phyloP scores from a whole-genome alignment of 2,888 invertebrate genomes.

The Matsumyia berberina region DNA sequence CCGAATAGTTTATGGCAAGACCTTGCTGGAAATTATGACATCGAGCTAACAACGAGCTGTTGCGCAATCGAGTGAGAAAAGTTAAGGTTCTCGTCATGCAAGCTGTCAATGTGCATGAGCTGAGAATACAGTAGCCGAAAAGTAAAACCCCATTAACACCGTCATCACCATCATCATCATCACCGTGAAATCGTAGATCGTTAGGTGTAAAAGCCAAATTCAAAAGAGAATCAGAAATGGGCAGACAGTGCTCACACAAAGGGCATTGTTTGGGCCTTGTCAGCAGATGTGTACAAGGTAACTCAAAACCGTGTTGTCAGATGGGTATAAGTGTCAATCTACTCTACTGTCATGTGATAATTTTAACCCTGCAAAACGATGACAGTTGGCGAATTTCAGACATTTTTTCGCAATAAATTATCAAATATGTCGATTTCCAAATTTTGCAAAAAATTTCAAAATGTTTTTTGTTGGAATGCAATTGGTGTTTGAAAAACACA shows the following conservation, averaged over 20 bases:
- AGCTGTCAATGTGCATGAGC: not conserved
- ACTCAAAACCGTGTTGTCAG: not conserved
- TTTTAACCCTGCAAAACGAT: not conserved
- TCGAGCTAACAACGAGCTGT: slow-evolving; percentile 10
- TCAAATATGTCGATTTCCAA: not conserved
- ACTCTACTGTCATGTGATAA: not conserved
- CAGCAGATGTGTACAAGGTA: not conserved
- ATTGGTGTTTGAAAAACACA: slow-evolving; percentile 2
- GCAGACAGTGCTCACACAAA: not conserved
- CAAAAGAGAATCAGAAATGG: not conserved
- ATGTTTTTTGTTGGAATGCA: slow-evolving; percentile 4
- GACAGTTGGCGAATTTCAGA: not conserved
- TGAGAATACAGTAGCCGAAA: slow-evolving; percentile 23
- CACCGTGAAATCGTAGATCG: slow-evolving; percentile 26
- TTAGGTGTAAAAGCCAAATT: slow-evolving; percentile 27
- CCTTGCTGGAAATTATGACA: slow-evolving; percentile 35
- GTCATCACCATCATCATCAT: slow-evolving; percentile 18
- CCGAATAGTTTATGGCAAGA: slow-evolving; percentile 10
- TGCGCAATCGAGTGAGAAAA: slow-evolving; percentile 23
- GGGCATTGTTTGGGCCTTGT: slow-evolving; percentile 15
- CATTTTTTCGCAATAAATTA: not conserved
- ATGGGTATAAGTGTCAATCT: not conserved
- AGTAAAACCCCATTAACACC: slow-evolving; percentile 20
- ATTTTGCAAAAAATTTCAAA: slow-evolving; percentile 16
- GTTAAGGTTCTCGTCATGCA: slow-evolving; percentile 20